A percentile compares a stretch with the other conserved stretches of the same genome.
phyloP scores from a whole-genome alignment of 2,888 invertebrate genomes.

The Tenthredo amoena region DNA sequence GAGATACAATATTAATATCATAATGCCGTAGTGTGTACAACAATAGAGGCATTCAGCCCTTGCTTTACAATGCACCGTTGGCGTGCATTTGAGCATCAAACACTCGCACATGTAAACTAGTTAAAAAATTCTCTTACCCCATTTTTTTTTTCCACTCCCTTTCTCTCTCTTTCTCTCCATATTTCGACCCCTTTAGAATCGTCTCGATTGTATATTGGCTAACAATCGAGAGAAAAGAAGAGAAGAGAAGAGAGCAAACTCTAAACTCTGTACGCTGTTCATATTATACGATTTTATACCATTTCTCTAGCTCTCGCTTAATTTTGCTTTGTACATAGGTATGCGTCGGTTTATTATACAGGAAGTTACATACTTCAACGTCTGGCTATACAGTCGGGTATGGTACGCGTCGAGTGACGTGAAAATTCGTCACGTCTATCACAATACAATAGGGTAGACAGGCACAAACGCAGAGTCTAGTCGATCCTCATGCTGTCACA shows the following conservation, averaged over 20 bases:
- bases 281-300: conserved; percentile 27
- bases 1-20: conserved; percentile 53
- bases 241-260: background rate
- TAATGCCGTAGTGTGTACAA: conserved; percentile 44
- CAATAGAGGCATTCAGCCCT: conserved; percentile 44
- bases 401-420: conserved; percentile 11
- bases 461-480: background rate
- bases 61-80: conserved; percentile 21
- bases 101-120: conserved; percentile 47
- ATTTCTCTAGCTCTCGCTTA: conserved; percentile 25
- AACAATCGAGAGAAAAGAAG: conserved; percentile 22
- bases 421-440: conserved; percentile 50
- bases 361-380: background rate
- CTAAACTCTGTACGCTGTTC: background rate
- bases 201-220: conserved; percentile 12
- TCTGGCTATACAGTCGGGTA: background rate
- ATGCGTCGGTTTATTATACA: background rate
- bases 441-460: conserved; percentile 18
- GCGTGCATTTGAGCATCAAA: conserved; percentile 50
- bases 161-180: background rate
- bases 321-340: background rate
- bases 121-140: conserved; percentile 28
- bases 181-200: conserved; percentile 23
- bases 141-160: too few species aligned
- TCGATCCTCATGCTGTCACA: conserved; percentile 4